Percentiles rank a stretch among this genome's conserved stretches.
Conservation (phyloP, 2,888 invertebrate genomes). For the Agelastica alni region DNA sequence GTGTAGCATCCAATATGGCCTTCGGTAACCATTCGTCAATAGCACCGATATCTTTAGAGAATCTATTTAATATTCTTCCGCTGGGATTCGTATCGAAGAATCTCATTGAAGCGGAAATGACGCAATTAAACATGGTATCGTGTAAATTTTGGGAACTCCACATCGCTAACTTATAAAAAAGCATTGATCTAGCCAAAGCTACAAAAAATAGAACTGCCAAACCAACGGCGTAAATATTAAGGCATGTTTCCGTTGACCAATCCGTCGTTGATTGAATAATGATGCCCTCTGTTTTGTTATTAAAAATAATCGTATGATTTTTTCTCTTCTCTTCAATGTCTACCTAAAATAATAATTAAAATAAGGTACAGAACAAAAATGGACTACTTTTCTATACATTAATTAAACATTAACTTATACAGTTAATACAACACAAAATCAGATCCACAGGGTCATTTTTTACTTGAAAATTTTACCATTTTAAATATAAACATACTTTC, state of each 20-base stretch:
- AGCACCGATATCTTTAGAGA: constrained; percentile 82
- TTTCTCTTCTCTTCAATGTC: constrained; percentile 48
- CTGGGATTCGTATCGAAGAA: constrained; percentile 87
- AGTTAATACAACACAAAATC: too few species aligned
- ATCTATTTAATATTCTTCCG: constrained; percentile 77
- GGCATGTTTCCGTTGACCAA: constrained; percentile 56
- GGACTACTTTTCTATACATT: too few species aligned
- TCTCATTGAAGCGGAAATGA: constrained; percentile 62
- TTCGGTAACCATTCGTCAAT: constrained; percentile 76
- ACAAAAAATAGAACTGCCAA: constrained; percentile 55
- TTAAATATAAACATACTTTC: too few species aligned
- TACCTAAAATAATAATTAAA: not conserved
- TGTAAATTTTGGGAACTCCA: constrained; percentile 71
- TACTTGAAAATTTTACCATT: too few species aligned
- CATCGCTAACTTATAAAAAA: constrained; percentile 68
- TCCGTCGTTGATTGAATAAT: constrained; percentile 15
- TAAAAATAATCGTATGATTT: too few species aligned
- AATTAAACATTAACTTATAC: too few species aligned
- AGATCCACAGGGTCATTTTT: too few species aligned
- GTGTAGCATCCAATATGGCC: constrained; percentile 66
- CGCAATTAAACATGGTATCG: constrained; percentile 68
- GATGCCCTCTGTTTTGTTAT: constrained; percentile 22
- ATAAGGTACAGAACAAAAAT: too few species aligned
- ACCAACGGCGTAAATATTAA: constrained; percentile 64
- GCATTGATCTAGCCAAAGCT: constrained; percentile 65